Percentiles rank a stretch among this genome's conserved stretches.
Conservation (phyloP, 2,113 vertebrate genomes). For the Macroglossus sobrinus region DNA sequence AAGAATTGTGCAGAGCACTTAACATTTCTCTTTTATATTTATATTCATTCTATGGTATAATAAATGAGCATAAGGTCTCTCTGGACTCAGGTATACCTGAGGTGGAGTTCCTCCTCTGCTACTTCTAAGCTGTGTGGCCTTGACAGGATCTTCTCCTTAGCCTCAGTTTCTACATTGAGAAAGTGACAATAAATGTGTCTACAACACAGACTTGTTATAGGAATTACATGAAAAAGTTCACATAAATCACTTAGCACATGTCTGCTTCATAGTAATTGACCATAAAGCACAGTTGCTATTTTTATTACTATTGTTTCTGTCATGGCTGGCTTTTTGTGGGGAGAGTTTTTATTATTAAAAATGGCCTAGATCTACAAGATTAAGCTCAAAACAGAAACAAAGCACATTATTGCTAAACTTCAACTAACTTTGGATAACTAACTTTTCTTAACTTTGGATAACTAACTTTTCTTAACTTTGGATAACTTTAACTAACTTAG, state of each 20-base stretch:
- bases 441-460: slow-evolving; percentile 11
- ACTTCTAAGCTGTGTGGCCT: not conserved
- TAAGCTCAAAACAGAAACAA: not conserved
- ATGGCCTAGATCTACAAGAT: not conserved
- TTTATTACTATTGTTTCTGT: not conserved
- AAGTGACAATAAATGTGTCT: not conserved
- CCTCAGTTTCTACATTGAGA: not conserved
- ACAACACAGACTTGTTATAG: not conserved
- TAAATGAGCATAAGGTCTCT: not conserved
- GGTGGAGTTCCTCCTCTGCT: not conserved
- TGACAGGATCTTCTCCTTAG: not conserved
- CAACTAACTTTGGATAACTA: slow-evolving; percentile 9
- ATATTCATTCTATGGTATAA: not conserved
- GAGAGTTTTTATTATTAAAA: not conserved
- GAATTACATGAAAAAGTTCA: not conserved
- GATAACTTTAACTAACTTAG: slow-evolving; percentile 12
- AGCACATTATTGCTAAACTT: not conserved
- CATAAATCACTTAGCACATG: not conserved
- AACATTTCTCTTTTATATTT: not conserved
- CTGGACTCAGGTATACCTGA: not conserved
- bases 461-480: slow-evolving; percentile 7
- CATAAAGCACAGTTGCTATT: not conserved
- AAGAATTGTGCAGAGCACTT: not conserved
- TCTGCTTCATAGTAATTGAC: not conserved
- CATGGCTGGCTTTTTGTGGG: not conserved